Evolutionary conservation across 2,888 invertebrate genomes (phyloP), one percentile per base, ranked within the genome.

Genomic region (Melangyna quadrimaculata): DNA sequence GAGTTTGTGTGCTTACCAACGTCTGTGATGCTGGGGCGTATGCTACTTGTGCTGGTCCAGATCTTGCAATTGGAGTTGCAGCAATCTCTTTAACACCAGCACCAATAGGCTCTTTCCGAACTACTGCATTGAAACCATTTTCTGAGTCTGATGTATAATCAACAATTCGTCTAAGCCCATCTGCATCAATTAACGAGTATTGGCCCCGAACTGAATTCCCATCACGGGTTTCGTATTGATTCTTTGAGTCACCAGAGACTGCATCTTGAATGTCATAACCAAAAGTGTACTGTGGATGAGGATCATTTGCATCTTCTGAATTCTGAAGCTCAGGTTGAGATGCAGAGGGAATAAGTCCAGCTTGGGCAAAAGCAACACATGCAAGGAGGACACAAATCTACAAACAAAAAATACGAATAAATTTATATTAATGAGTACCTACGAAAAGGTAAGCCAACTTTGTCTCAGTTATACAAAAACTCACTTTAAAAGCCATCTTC

Each of bases 101-200:
- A 12, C 89, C 89, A 78, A 91, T 82, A 37, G 91, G 91, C 75
- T 91, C 91, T 72, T 91, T 91, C 8, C 90, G 90, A 8, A 92
- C 92, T 22, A 92, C 91, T 67, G 92, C 92, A 73, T 92, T 92
- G 88, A 92, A 92, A 43, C 92, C 92, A 71, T 92, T 91, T 73
- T 92, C 88, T 63, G 92, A 89, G 86, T 92, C 92, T 71, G 92
- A 90, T 24, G 91, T 91, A 80, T 92, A 92, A 87, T 92, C 92
- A 57, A 92, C 92, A 88, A 91, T 91, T 48, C 92, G 90, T 78
- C 91, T 89, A 75, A 90, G 90, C 10, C 92, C 92, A 89, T 92
- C 92, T 78, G 92, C 90, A 77, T 92, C 92, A 77, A 91, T 89
- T 87, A 92, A 88, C 3, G 92, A 92, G 88, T 92, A 92, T 87